Percentiles rank a stretch among this genome's conserved stretches.
These are phyloP conservation scores for Herpetotheres cachinnans DNA, from an alignment of 2,113 vertebrate species.

Conservation along the genomic window DNA sequence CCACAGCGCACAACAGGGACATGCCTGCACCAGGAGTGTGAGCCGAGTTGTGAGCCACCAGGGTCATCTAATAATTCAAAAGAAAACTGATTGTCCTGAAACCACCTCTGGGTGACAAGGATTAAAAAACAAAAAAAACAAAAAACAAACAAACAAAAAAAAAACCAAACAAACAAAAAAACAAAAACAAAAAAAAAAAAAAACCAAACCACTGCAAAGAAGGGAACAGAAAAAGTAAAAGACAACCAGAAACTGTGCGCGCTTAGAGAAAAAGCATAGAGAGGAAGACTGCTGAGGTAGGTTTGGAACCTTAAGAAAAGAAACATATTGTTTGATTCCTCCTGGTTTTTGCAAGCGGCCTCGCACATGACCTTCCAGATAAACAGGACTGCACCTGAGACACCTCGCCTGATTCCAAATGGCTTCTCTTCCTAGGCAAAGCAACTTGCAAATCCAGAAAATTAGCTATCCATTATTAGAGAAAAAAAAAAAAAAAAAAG, in stretches of 20 bases:
- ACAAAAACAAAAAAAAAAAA: neutral
- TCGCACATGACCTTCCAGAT: neutral
- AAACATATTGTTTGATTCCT: neutral
- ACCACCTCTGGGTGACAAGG: neutral
- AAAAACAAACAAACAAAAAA: neutral
- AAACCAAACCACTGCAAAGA: neutral
- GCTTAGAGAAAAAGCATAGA: neutral
- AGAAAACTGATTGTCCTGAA: neutral
- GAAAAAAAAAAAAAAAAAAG: too few species aligned
- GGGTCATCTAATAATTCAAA: neutral
- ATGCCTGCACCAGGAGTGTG: neutral
- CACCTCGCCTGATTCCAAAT: rapidly evolving
- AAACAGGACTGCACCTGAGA: neutral
- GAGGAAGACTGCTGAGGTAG: neutral
- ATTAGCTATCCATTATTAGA: neutral
- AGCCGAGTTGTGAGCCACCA: neutral
- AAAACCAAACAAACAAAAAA: neutral
- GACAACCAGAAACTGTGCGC: neutral
- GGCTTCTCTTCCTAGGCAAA: neutral
- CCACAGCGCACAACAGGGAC: neutral
- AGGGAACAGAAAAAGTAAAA: neutral
- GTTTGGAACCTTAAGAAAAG: neutral
- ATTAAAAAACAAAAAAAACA: neutral
- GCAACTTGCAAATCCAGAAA: neutral
- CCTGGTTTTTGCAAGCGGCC: neutral